Conservation (phyloP, 2,888 invertebrate genomes). For the Noctua pronuba region DNA sequence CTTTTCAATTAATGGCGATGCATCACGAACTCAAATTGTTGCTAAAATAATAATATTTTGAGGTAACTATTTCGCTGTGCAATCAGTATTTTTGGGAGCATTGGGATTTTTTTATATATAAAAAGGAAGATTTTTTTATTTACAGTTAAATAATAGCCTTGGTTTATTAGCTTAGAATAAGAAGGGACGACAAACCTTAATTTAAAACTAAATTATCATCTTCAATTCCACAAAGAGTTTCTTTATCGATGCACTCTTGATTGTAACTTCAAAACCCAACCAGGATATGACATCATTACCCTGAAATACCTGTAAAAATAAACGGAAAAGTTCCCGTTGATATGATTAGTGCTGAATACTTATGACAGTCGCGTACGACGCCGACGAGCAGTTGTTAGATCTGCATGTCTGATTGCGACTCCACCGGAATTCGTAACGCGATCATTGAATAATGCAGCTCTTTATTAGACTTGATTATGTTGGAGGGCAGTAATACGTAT, state of each 20-base stretch:
- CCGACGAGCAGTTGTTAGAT: conserved; percentile 30
- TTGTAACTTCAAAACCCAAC: conserved; percentile 7
- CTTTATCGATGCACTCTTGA: background rate
- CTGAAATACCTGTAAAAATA: background rate
- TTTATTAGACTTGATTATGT: background rate
- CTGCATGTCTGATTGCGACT: conserved; percentile 59
- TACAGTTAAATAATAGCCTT: too few species aligned
- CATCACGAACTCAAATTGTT: too few species aligned
- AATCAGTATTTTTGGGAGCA: too few species aligned
- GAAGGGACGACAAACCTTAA: background rate
- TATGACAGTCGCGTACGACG: conserved; percentile 44
- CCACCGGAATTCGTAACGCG: conserved; percentile 22
- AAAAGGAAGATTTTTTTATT: too few species aligned
- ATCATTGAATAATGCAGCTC: conserved; percentile 53
- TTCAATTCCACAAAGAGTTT: background rate
- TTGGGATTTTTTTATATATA: too few species aligned
- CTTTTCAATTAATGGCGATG: too few species aligned
- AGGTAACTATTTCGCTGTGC: too few species aligned
- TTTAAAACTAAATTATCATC: background rate
- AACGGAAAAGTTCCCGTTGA: background rate
- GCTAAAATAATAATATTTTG: too few species aligned
- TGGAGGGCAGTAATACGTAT: background rate
- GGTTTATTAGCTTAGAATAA: background rate
- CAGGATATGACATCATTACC: background rate
- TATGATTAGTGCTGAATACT: conserved; percentile 24